Evolutionary conservation across 2,888 invertebrate genomes (phyloP), one percentile per base, ranked within the genome.

Genomic region (Azorinus chamasolen): DNA sequence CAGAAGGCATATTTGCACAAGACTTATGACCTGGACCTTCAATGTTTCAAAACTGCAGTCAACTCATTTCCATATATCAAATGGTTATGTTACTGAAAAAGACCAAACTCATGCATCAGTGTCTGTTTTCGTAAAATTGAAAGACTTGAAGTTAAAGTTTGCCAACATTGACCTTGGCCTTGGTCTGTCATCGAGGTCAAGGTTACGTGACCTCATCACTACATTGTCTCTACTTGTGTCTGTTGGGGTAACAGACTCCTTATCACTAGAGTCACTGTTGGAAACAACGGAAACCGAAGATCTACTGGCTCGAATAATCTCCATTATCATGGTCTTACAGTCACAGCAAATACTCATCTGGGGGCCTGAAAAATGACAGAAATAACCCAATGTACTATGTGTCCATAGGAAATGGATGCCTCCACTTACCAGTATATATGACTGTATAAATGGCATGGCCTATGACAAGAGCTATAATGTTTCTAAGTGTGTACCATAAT

Each of bases 271-370:
- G 3, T 51, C 39, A 22, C 76, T 75, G 53, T 83, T 79, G 37
- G 80, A 83, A n/a, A 89, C 73, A 18, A 85, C 79, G 10, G 89
- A 83, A 12, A 92, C 86, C 14, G 92, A 90, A 32, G 91, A 96
- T 92, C 96, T 95, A 83, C 97, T 96, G 24, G 97, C 97, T 93
- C 97, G 96, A 92, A 98, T 97, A 92, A 98, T 97, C 94, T 97
- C 97, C 88, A 97, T 95, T 73, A 98, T 97, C 96, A 98, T 96
- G 75, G 96, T 96, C 93, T 97, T 97, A 94, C 98, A 98, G 94
- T 98, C 98, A 93, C 97, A 96, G 93, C 98, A 98, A 55, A 98
- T 97, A 77, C 96, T 96, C 96, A 97, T 97, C 91, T 96, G 95
- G 74, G 97, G 96, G 53, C 94, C 94, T 80, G 62, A n/a, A 54